Base-by-base conservation (phyloP, 2,797 vertebrate species). In the Clarias pachynema region DNA sequence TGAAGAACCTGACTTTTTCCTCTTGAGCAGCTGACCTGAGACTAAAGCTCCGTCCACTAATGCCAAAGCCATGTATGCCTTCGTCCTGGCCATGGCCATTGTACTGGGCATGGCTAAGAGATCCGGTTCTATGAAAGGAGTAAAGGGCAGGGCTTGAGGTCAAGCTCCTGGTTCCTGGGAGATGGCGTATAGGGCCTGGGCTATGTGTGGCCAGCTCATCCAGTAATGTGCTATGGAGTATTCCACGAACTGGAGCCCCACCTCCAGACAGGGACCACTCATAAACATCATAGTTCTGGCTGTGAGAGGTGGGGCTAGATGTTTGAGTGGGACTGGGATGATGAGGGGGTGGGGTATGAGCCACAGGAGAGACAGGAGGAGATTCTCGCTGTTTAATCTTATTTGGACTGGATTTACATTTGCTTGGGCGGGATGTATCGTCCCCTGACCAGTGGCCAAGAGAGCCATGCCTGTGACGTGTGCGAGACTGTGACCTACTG, bases 381-480 rank as follows among this genome's bases (percentile, higher is more conserved):
- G 95, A 93, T 84, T 96, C 96, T 93, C 93, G 95, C 79, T 79
- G 88, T 56, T 93, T 93, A 88, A 91, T 75, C 88, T 91, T 94
- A 89, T 91, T 89, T 16, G 59, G 75, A 89, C 92, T 92, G 89
- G 93, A 94, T 9, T 96, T 95, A 92, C 93, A 92, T 88, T 93
- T 94, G 53, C 92, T 92, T 88, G 92, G 85, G 88, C 94, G 87
- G 40, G 82, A 80, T 40, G 80, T 2, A 49, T 86, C 86, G 0
- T 88, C 31, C 81, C 88, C 14, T 83, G 86, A 15, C 8, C 15
- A 82, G 86, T 90, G 89, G 91, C 94, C 92, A 91, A 88, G 90
- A 22, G 91, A 90, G 91, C 95, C 94, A 92, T 95, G 95, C 90
- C 94, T 94, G 91, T 92, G 93, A 88, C 94, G 95, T 92, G 95